Base-by-base conservation (phyloP, 2,888 invertebrate species). In the Drosophila villosipedis region DNA sequence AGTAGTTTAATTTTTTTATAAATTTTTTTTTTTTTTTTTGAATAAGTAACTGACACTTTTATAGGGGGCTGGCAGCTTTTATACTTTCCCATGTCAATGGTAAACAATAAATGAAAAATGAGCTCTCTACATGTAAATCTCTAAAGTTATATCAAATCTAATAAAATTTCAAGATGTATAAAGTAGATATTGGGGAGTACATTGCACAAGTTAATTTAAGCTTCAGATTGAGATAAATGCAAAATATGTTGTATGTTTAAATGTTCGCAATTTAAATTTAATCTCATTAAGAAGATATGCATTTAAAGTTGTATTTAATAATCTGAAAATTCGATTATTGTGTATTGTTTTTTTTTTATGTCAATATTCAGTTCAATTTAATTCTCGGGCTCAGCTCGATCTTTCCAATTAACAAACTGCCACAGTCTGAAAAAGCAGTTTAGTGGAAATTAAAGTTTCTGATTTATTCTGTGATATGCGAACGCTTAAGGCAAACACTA, bases 31-130 rank as follows among this genome's bases (percentile, higher is more conserved):
- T 6, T 4, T 7, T 7, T 69, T 80, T 80, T 76, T 80, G 37
- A 41, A 41, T 70, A 64, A 69, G 35, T 55, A 39, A 37, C 12
- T 47, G 22, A 57, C 50, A 50, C 35, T 49, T 52, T 41, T 37
- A 28, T 30, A 53, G 33, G 14, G 30, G 14, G 30, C 39, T 47
- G 54, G 31, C 52, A 55, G 50, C 6, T 47, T 47, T n/a, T 68
- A 37, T 63, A 50, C 25, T 41, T 30, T 53, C 22, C n/a, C n/a
- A 33, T n/a, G 22, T 30, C 49, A 60, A 47, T 47, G 57, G 53
- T 41, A 59, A 64, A 16, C 53, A 69, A 68, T 79, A 71, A 81
- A 80, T 64, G 54, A 55, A 66, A 63, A 72, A 53, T 73, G 67
- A 39, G 49, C 47, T 63, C 47, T 63, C 53, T 64, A 73, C 33